phyloP scores from a whole-genome alignment of 1,140 invertebrate genomes.

The Calosoma granatense region DNA sequence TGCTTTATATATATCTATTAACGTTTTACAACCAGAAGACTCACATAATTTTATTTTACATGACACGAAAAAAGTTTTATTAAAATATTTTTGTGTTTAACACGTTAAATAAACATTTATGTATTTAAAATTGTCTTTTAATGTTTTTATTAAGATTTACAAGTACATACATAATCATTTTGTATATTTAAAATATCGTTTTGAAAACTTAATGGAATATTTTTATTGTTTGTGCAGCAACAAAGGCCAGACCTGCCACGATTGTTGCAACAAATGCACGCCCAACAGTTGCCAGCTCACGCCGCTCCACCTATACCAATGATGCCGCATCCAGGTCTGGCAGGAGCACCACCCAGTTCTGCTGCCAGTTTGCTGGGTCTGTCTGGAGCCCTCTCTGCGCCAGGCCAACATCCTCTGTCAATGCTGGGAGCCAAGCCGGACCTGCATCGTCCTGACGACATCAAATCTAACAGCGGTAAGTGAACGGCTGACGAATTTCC shows the following conservation, averaged over 20 bases:
- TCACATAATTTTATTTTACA: no score
- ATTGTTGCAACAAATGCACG: constrained; percentile 82
- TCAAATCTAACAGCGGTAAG: constrained; percentile 59
- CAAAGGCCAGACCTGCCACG: constrained; percentile 65
- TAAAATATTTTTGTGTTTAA: no score
- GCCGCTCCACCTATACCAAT: constrained; percentile 62
- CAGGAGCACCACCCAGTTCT: constrained; percentile 46
- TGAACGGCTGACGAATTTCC: no score
- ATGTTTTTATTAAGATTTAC: no score
- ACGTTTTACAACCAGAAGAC: no score
- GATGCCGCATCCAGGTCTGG: constrained; percentile 62
- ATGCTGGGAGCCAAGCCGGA: constrained; percentile 62
- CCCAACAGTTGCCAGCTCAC: constrained; percentile 69
- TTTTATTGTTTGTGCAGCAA: constrained; percentile 45
- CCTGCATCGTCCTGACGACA: constrained; percentile 52
- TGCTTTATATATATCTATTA: no score
- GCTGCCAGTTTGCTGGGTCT: constrained; percentile 46
- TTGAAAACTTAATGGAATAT: no score
- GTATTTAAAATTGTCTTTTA: no score
- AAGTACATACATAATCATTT: no score
- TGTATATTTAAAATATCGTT: no score
- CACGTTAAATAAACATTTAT: no score
- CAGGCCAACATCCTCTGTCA: constrained; percentile 55
- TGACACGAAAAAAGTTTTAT: no score
- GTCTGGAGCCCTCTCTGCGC: constrained; percentile 37